Conservation (phyloP, 2,888 invertebrate species). For the Aphodius granarius region DNA sequence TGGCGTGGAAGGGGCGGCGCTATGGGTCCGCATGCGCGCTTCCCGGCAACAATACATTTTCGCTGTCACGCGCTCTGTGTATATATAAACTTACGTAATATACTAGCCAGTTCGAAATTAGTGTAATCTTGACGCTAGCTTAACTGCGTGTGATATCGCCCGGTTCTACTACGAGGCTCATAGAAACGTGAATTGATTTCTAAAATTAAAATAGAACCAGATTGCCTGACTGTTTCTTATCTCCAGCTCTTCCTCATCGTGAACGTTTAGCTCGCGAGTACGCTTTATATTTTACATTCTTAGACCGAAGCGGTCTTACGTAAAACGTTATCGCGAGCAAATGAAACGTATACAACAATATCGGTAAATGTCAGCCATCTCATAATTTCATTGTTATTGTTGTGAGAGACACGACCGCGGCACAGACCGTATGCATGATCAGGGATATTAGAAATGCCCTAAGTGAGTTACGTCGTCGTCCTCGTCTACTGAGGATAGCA, state of each 20-base stretch:
- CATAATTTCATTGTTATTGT: constrained; percentile 10
- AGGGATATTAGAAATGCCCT: neutral
- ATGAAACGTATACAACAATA: neutral
- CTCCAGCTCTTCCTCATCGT: neutral
- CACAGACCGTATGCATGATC: neutral
- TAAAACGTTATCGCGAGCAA: neutral
- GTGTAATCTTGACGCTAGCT: constrained; percentile 35
- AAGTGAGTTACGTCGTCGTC: neutral
- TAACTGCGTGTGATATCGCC: constrained; percentile 45
- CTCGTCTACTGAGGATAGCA: neutral
- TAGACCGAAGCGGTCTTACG: neutral
- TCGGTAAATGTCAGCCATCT: constrained; percentile 13
- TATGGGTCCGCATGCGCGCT: constrained; percentile 1
- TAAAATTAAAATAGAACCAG: constrained; percentile 37
- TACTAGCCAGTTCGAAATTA: constrained; percentile 23
- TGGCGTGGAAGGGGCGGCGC: neutral
- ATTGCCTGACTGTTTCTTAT: constrained; percentile 18
- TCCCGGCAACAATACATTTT: too few relatives aligned
- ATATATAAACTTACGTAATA: constrained; percentile 19
- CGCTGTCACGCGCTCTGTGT: neutral
- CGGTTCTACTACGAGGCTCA: constrained; percentile 42
- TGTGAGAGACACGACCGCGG: neutral
- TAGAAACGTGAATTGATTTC: constrained; percentile 46
- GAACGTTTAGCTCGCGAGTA: neutral
- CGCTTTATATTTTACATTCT: constrained; percentile 3